phyloP scores from a whole-genome alignment of 1,140 invertebrate species.

The Meloidogyne floridensis region DNA sequence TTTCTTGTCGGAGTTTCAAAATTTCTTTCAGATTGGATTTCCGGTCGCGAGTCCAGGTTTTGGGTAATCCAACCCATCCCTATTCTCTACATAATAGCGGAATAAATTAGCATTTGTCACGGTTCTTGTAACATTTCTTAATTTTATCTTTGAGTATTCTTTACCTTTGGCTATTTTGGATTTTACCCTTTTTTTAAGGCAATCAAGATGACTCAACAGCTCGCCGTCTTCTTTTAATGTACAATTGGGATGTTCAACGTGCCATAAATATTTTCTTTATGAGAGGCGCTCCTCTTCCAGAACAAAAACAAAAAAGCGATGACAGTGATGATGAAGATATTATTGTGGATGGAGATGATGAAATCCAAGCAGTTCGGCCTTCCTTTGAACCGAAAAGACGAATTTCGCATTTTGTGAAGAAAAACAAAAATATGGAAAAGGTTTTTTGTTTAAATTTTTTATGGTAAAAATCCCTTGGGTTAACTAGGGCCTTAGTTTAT shows the following conservation, averaged over 20 bases:
- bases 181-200: conserved; percentile 19
- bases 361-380: conserved; percentile 2
- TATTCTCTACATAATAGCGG: too few relatives aligned
- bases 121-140: too few relatives aligned
- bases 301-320: too few relatives aligned
- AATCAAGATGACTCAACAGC: conserved; percentile 67
- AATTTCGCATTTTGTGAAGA: conserved; percentile 35
- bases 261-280: conserved; percentile 72
- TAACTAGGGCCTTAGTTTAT: too few relatives aligned
- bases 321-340: not conserved
- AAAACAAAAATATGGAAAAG: conserved; percentile 9
- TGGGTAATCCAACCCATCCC: too few relatives aligned
- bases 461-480: too few relatives aligned
- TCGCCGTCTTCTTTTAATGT: conserved; percentile 67
- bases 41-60: too few relatives aligned
- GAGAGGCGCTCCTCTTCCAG: conserved; percentile 50
- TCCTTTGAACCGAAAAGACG: conserved; percentile 62
- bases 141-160: too few relatives aligned
- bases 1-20: too few relatives aligned
- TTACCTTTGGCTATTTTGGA: too few relatives aligned
- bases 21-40: too few relatives aligned
- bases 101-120: too few relatives aligned
- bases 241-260: conserved; percentile 69
- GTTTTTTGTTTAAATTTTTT: not conserved
- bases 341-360: conserved; percentile 24